Conservation (phyloP, 2,888 invertebrate genomes). For the Heliconius erato region DNA sequence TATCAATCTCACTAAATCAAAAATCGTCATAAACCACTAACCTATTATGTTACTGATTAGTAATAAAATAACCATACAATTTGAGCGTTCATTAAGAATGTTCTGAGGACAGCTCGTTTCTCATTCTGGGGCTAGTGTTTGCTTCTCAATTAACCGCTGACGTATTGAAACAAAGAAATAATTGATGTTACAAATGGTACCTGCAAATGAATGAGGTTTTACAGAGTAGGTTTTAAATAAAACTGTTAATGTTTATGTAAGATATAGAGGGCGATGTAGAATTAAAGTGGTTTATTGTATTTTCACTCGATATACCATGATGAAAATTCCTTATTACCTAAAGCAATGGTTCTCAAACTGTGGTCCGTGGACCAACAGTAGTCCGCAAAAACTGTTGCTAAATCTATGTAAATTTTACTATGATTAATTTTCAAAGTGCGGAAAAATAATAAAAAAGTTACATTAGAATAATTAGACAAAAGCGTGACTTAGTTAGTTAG, state of each 20-base stretch:
- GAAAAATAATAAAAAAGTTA: too few relatives aligned
- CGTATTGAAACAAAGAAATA: conserved; percentile 84
- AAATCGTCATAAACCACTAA: conserved; percentile 57
- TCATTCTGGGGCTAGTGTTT: conserved; percentile 81
- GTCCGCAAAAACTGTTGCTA: too few relatives aligned
- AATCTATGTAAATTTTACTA: too few relatives aligned
- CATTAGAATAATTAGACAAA: too few relatives aligned
- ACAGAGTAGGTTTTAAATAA: conserved; percentile 37
- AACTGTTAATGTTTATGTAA: not conserved
- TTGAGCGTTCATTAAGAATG: conserved; percentile 77
- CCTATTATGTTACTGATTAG: conserved; percentile 73
- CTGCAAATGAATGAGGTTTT: conserved; percentile 72
- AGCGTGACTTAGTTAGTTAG: too few relatives aligned
- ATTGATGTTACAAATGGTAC: conserved; percentile 82
- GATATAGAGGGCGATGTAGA: not conserved
- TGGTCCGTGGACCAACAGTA: too few relatives aligned
- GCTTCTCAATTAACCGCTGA: conserved; percentile 84
- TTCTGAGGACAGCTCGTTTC: conserved; percentile 72
- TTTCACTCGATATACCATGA: too few relatives aligned
- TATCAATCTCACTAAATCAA: conserved; percentile 37
- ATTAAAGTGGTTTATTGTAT: too few relatives aligned
- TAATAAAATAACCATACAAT: conserved; percentile 69
- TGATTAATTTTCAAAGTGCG: too few relatives aligned
- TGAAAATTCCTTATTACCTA: not conserved
- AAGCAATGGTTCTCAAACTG: too few relatives aligned